These are phyloP conservation scores for Eulimnadia texana DNA, from an alignment of 1,140 invertebrate genomes.

Conservation along the genomic window DNA sequence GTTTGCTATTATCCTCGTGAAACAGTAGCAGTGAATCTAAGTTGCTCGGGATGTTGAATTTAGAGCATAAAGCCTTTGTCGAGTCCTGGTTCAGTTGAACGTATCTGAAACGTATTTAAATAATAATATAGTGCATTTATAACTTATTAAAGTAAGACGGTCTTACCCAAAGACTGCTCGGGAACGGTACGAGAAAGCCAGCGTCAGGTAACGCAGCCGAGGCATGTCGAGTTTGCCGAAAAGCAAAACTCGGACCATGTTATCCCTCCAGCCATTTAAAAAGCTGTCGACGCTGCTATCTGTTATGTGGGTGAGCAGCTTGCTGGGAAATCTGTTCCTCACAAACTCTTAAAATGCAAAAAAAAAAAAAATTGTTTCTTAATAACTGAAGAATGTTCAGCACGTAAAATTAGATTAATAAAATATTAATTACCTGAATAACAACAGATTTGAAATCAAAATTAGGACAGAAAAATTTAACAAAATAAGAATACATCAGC, in stretches of 20 bases:
- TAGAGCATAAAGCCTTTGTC: conserved; percentile 41
- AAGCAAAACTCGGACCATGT: conserved; percentile 73
- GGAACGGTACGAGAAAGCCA: conserved; percentile 69
- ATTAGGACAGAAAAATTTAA: no score
- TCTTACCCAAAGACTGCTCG: conserved; percentile 76
- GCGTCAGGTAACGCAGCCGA: conserved; percentile 69
- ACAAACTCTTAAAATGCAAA: conserved; percentile 52
- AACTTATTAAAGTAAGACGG: conserved; percentile 22
- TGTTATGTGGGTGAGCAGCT: conserved; percentile 51
- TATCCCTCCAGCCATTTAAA: conserved; percentile 75
- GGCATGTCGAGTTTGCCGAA: conserved; percentile 62
- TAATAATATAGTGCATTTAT: background rate
- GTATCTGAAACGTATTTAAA: conserved; percentile 38
- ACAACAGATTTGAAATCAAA: no score
- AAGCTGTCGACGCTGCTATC: conserved; percentile 62
- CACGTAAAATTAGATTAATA: no score
- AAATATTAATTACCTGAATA: no score
- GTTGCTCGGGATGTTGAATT: conserved; percentile 56
- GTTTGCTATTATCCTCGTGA: conserved; percentile 67
- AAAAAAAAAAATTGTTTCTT: background rate
- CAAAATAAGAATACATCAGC: no score
- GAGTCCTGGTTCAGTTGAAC: conserved; percentile 40
- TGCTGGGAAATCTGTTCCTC: conserved; percentile 64
- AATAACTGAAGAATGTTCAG: no score
- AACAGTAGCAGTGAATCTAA: conserved; percentile 78